Conservation (phyloP, 2,797 vertebrate species). For the Coregonus sp. region DNA sequence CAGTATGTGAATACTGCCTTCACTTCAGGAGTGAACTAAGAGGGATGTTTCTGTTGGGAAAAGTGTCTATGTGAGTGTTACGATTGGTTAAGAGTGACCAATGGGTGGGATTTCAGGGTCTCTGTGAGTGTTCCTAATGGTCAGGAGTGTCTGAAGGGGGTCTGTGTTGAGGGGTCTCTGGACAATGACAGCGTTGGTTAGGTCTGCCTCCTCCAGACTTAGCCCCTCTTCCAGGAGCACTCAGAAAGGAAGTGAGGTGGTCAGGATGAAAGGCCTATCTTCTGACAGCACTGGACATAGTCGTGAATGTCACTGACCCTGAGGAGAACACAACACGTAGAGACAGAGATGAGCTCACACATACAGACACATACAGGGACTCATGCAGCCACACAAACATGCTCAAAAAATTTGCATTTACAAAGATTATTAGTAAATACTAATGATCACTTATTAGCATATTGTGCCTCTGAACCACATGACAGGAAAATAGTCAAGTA, state of each 20-base stretch:
- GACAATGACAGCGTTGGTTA: slow-evolving; percentile 88
- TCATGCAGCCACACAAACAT: background rate
- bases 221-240: slow-evolving; percentile 80
- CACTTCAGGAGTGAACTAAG: background rate
- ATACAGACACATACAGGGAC: background rate
- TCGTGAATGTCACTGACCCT: slow-evolving; percentile 89
- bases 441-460: background rate
- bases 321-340: slow-evolving; percentile 34
- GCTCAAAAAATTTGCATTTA: background rate
- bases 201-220: slow-evolving; percentile 84
- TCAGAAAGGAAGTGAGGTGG: slow-evolving; percentile 84
- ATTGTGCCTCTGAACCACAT: background rate
- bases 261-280: slow-evolving; percentile 83
- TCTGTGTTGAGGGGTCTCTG: slow-evolving; percentile 83
- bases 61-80: background rate
- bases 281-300: slow-evolving; percentile 85
- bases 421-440: background rate
- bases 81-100: background rate
- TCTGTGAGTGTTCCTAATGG: slow-evolving; percentile 26
- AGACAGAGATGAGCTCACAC: background rate
- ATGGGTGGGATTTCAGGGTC: background rate
- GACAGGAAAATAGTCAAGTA: background rate
- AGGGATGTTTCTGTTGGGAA: background rate
- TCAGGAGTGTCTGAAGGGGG: slow-evolving; percentile 76
- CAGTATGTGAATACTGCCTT: background rate